A percentile compares a stretch with the other conserved stretches of the same genome.
Evolutionary conservation across 2,113 vertebrate genomes (phyloP).

Genomic region (Galemys pyrenaicus): DNA sequence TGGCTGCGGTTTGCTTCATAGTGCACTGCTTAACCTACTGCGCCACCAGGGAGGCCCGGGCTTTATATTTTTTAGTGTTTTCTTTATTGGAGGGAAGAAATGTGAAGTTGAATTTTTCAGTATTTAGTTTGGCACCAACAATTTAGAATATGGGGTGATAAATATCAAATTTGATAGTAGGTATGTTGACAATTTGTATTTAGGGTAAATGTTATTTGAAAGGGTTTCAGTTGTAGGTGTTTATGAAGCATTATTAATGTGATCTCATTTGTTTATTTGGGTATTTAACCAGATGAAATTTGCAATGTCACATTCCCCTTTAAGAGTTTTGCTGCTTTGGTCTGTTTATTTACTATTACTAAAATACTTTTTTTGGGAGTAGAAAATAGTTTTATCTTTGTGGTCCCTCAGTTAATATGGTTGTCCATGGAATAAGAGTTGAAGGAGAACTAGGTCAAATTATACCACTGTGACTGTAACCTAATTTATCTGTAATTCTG

Average conservation of each 20-base stretch:
- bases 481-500: constrained; percentile 34
- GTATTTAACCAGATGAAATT: not conserved
- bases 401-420: not conserved
- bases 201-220: constrained; percentile 23
- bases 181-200: constrained; percentile 30
- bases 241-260: constrained; percentile 17
- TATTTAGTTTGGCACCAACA: not conserved
- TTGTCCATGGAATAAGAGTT: not conserved
- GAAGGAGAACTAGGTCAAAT: not conserved
- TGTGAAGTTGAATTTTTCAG: constrained; percentile 14
- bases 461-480: not conserved
- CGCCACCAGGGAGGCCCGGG: no score
- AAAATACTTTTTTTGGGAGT: not conserved
- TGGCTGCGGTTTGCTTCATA: no score
- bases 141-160: not conserved
- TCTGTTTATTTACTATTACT: not conserved
- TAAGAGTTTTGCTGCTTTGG: constrained; percentile 27
- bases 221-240: not conserved
- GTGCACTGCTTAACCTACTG: no score
- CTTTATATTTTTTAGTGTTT: not conserved
- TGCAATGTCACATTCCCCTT: not conserved
- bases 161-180: not conserved
- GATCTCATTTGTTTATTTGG: not conserved
- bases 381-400: not conserved
- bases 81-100: not conserved